phyloP scores from a whole-genome alignment of 2,113 vertebrate genomes.

The Lepus americanus region DNA sequence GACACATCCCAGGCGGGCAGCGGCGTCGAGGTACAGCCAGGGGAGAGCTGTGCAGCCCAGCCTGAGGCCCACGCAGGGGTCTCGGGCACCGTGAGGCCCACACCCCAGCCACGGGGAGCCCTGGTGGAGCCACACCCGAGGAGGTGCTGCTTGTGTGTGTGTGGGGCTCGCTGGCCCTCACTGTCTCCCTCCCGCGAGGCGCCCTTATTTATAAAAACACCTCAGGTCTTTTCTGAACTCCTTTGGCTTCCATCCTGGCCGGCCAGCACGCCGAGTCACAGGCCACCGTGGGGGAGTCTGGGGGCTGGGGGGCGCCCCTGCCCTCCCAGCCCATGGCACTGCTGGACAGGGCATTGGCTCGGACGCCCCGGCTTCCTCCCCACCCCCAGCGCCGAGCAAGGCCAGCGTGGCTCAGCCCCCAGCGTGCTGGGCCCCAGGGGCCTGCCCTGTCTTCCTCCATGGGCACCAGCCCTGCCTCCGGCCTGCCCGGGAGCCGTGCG shows the following conservation, averaged over 20 bases:
- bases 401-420: too few relatives aligned
- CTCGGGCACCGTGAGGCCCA: accelerated
- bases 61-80: accelerated
- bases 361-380: neutral
- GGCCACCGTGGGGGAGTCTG: accelerated
- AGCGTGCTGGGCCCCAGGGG: neutral
- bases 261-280: accelerated
- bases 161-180: too few relatives aligned
- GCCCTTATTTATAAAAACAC: slow-evolving; percentile 62
- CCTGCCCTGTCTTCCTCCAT: neutral
- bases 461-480: too few relatives aligned
- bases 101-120: neutral
- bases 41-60: neutral
- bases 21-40: neutral
- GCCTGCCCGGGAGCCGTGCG: neutral
- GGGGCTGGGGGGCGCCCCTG: accelerated
- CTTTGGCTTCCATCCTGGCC: neutral
- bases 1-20: neutral
- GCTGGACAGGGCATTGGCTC: neutral
- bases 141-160: neutral
- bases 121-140: neutral
- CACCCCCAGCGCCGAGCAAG: too few relatives aligned
- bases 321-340: accelerated
- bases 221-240: neutral
- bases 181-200: too few relatives aligned